These are phyloP conservation scores for Drosophila mayri DNA, from an alignment of 1,140 invertebrate genomes.

Conservation along the genomic window DNA sequence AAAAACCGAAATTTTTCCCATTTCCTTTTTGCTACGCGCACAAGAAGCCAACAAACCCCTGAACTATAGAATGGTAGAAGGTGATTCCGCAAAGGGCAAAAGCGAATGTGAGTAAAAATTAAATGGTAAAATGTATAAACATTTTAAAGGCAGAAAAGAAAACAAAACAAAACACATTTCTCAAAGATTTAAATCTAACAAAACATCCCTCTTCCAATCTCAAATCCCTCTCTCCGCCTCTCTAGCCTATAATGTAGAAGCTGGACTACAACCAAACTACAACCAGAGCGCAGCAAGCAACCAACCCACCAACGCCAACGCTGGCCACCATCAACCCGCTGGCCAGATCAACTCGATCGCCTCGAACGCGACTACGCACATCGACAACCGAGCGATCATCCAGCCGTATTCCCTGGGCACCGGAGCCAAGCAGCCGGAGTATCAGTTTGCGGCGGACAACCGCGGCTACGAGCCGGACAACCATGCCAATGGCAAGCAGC, in stretches of 20 bases:
- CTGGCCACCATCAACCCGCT: slow-evolving; percentile 44
- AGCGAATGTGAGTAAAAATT: slow-evolving; percentile 88
- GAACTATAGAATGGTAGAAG: slow-evolving; percentile 92
- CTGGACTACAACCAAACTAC: slow-evolving; percentile 90
- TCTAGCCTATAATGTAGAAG: slow-evolving; percentile 87
- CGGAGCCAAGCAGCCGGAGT: slow-evolving; percentile 70
- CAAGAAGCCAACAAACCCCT: slow-evolving; percentile 80
- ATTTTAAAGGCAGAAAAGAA: background rate
- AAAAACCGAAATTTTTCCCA: slow-evolving; percentile 35
- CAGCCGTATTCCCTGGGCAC: slow-evolving; percentile 76
- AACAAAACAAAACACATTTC: no score
- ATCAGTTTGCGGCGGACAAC: slow-evolving; percentile 80
- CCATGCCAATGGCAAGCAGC: slow-evolving; percentile 70
- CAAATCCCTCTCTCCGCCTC: no score
- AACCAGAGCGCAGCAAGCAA: slow-evolving; percentile 86
- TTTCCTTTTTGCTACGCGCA: slow-evolving; percentile 78
- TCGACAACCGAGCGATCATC: slow-evolving; percentile 80
- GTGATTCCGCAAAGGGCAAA: slow-evolving; percentile 90
- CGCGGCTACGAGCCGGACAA: slow-evolving; percentile 73
- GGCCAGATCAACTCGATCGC: slow-evolving; percentile 41
- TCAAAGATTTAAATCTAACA: background rate
- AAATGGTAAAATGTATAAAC: background rate
- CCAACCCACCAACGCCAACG: slow-evolving; percentile 43
- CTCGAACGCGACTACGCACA: slow-evolving; percentile 56
- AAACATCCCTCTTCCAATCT: background rate